These are phyloP conservation scores for Nothocercus julius DNA, from an alignment of 2,113 vertebrate species.

Conservation along the genomic window DNA sequence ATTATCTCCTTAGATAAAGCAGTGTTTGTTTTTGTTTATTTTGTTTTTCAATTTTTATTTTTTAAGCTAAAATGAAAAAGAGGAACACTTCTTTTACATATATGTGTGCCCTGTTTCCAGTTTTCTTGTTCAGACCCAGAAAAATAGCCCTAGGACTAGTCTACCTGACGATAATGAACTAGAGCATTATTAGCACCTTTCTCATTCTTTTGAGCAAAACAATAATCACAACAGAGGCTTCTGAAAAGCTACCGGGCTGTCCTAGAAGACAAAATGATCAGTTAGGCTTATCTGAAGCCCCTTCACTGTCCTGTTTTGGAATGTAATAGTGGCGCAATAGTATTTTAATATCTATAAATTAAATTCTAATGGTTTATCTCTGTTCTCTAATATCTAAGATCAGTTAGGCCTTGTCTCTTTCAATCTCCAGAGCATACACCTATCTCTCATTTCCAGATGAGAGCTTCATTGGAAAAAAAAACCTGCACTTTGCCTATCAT, in stretches of 20 bases:
- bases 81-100: background rate
- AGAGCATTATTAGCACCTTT: background rate
- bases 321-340: background rate
- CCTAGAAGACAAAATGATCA: background rate
- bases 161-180: background rate
- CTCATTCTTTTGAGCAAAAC: background rate
- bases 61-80: background rate
- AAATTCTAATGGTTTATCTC: background rate
- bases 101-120: background rate
- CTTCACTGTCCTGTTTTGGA: background rate
- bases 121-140: background rate
- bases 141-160: background rate
- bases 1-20: background rate
- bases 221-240: accelerated
- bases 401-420: background rate
- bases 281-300: background rate
- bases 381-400: background rate
- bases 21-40: too few relatives aligned
- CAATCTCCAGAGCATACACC: background rate
- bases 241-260: background rate
- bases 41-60: background rate
- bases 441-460: background rate
- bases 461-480: background rate
- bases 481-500: background rate
- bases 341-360: background rate